These are phyloP conservation scores for Phyto melanocephala DNA, from an alignment of 2,888 invertebrate genomes.

Conservation along the genomic window DNA sequence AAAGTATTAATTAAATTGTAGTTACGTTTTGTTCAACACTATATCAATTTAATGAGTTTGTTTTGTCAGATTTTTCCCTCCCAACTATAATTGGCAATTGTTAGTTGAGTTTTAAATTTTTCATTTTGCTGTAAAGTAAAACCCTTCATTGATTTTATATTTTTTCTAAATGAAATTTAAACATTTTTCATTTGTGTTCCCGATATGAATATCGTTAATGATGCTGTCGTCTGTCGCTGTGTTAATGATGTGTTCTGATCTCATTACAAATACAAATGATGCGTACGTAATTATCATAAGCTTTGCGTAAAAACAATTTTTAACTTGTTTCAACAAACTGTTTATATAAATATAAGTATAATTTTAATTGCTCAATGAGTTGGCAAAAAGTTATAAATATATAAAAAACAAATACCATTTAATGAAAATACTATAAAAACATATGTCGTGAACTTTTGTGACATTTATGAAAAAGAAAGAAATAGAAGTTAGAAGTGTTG, in stretches of 20 bases:
- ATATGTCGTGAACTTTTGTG: not conserved
- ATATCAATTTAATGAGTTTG: too few relatives aligned
- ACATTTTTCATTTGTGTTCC: not conserved
- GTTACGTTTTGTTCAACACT: too few relatives aligned
- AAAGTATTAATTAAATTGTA: too few relatives aligned
- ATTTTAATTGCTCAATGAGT: slow-evolving; percentile 4
- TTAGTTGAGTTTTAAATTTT: too few relatives aligned
- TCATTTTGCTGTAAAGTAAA: too few relatives aligned
- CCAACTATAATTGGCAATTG: too few relatives aligned
- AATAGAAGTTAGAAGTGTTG: too few relatives aligned
- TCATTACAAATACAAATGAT: slow-evolving; percentile 17
- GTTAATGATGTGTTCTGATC: not conserved
- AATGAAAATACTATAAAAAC: too few relatives aligned
- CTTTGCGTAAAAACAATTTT: not conserved
- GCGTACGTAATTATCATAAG: not conserved
- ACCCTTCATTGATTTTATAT: too few relatives aligned
- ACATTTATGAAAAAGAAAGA: not conserved
- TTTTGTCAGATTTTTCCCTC: too few relatives aligned
- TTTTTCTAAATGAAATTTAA: not conserved
- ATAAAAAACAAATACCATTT: too few relatives aligned
- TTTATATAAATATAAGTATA: not conserved
- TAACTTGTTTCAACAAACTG: not conserved
- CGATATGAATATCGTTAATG: not conserved
- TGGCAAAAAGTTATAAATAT: not conserved
- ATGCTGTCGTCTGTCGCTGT: not conserved